A percentile compares a stretch with the other conserved stretches of the same genome.
Conservation (phyloP, 2,797 vertebrate genomes). For the Merluccius polli region DNA sequence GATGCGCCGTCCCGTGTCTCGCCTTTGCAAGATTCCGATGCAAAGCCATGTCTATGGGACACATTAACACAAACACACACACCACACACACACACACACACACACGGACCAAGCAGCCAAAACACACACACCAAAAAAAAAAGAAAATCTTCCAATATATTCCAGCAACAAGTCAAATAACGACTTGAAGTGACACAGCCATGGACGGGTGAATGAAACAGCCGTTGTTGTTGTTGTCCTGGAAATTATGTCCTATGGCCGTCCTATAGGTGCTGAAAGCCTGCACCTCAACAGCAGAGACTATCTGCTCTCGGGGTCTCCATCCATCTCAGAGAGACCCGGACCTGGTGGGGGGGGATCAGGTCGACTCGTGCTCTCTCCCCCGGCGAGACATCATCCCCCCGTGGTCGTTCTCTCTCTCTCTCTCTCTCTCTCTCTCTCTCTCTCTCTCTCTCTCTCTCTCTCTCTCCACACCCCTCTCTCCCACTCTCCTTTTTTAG, state of each 20-base stretch:
- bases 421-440: conserved; percentile 17
- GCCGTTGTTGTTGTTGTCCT: conserved; percentile 32
- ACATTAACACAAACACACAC: conserved; percentile 35
- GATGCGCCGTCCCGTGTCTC: conserved; percentile 26
- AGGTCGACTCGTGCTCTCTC: conserved; percentile 33
- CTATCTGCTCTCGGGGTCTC: background rate
- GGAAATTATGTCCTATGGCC: too few relatives aligned
- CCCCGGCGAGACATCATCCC: conserved; percentile 33
- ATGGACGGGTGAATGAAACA: conserved; percentile 39
- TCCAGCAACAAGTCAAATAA: conserved; percentile 9
- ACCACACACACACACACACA: too few relatives aligned
- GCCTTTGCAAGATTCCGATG: conserved; percentile 26
- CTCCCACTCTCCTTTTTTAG: conserved; percentile 25
- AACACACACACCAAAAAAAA: too few relatives aligned
- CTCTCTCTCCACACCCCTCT: conserved; percentile 21
- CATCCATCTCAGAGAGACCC: background rate
- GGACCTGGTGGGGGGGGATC: background rate
- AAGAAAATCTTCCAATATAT: background rate
- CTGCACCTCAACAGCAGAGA: background rate
- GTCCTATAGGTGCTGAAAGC: background rate
- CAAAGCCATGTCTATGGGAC: conserved; percentile 54
- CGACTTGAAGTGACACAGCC: background rate
- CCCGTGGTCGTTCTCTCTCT: background rate
- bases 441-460: conserved; percentile 44
- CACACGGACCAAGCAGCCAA: background rate